These are phyloP conservation scores for Uloborus plumipes DNA, from an alignment of 2,888 invertebrate species.

Conservation along the genomic window DNA sequence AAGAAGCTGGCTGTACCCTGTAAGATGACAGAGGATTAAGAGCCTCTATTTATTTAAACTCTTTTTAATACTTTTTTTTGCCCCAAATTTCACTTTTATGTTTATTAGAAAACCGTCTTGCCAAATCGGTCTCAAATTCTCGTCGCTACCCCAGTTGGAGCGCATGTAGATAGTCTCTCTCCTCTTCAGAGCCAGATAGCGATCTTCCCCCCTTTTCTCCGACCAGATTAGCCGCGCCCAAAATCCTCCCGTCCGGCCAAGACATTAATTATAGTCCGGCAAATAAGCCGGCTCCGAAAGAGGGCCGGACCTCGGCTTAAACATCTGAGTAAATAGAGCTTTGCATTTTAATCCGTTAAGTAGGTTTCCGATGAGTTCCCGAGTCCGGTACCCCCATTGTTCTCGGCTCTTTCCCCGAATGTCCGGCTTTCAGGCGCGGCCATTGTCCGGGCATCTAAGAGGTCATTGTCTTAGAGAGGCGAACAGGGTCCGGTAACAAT, in stretches of 20 bases:
- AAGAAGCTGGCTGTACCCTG: no score
- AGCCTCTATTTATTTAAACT: no score
- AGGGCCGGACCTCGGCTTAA: constrained; percentile 20
- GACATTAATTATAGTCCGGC: constrained; percentile 45
- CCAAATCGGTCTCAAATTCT: no score
- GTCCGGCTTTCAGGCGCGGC: constrained; percentile 21
- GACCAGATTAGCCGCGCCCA: background rate
- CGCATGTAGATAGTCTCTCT: background rate
- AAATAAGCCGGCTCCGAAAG: constrained; percentile 22
- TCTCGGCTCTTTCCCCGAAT: constrained; percentile 6
- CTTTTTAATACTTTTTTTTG: no score
- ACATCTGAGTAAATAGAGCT: constrained; percentile 32
- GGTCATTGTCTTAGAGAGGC: constrained; percentile 27
- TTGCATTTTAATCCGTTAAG: constrained; percentile 45
- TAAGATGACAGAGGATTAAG: no score
- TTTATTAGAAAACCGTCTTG: no score
- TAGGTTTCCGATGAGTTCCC: constrained; percentile 33
- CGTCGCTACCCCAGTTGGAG: no score
- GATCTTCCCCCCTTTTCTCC: background rate
- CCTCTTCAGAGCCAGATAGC: background rate
- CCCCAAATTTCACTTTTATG: no score
- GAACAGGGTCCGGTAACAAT: constrained; percentile 17
- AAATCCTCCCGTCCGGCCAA: constrained; percentile 16
- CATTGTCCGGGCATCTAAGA: constrained; percentile 28
- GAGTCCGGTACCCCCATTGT: constrained; percentile 19